Conservation (phyloP, 1,140 invertebrate genomes). For the Caerostris extrusa region DNA sequence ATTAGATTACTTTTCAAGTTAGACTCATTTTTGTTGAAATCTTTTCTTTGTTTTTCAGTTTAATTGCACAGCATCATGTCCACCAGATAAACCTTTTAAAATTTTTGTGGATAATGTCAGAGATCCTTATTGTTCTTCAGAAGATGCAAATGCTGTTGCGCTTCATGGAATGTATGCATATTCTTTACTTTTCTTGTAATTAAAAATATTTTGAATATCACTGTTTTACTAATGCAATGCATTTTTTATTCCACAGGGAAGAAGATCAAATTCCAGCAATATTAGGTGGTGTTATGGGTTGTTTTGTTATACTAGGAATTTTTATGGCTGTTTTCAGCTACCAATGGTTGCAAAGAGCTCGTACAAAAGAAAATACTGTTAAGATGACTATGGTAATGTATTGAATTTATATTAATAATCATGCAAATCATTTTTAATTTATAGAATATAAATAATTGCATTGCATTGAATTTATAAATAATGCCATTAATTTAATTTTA, state of each 20-base stretch:
- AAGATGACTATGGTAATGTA: slow-evolving; percentile 91
- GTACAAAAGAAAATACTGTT: slow-evolving; percentile 93
- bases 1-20: too few relatives aligned
- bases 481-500: too few relatives aligned
- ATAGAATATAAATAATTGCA: too few relatives aligned
- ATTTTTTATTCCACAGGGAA: slow-evolving; percentile 63
- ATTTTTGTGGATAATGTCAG: slow-evolving; percentile 87
- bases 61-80: slow-evolving; percentile 93
- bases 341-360: slow-evolving; percentile 87
- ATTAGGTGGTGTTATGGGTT: slow-evolving; percentile 85
- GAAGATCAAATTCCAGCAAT: slow-evolving; percentile 85
- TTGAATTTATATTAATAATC: not conserved
- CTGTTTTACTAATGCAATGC: not conserved
- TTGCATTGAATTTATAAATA: too few relatives aligned
- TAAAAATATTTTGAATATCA: not conserved
- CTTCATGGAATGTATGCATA: slow-evolving; percentile 70
- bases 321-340: slow-evolving; percentile 86
- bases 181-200: not conserved
- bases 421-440: too few relatives aligned
- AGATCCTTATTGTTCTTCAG: slow-evolving; percentile 90
- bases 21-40: too few relatives aligned
- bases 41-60: slow-evolving; percentile 84
- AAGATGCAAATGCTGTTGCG: slow-evolving; percentile 81
- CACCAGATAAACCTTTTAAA: slow-evolving; percentile 89
- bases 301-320: slow-evolving; percentile 86